Evolutionary conservation across 1,140 invertebrate species (phyloP).

Genomic region (Delia radicum): DNA sequence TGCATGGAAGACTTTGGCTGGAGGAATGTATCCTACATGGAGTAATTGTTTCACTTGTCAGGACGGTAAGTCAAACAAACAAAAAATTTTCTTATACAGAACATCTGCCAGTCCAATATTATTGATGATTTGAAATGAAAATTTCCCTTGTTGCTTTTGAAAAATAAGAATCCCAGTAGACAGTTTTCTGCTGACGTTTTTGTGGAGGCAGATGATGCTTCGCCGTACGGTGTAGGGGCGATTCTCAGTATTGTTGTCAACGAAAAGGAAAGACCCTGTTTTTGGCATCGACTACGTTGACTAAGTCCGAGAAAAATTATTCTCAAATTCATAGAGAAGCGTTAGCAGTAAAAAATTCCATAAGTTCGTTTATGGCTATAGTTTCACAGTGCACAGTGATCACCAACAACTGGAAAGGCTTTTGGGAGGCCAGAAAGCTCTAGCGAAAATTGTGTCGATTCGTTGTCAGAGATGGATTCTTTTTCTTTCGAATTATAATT

Average conservation of each 20-base stretch:
- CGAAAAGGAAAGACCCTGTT: background rate
- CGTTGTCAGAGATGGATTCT: slow-evolving; percentile 54
- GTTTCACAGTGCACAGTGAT: slow-evolving; percentile 27
- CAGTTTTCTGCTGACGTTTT: background rate
- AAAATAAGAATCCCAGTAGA: background rate
- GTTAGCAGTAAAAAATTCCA: slow-evolving; percentile 31
- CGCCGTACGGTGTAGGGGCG: slow-evolving; percentile 3
- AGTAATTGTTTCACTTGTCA: background rate
- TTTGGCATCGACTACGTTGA: slow-evolving; percentile 28
- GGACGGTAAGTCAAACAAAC: no score
- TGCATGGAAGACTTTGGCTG: background rate
- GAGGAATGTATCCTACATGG: background rate
- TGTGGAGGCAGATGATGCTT: background rate
- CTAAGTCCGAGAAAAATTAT: slow-evolving; percentile 32
- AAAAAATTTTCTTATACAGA: background rate
- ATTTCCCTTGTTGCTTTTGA: background rate
- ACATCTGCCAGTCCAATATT: background rate
- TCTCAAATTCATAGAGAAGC: slow-evolving; percentile 33
- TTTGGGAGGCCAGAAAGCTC: slow-evolving; percentile 31
- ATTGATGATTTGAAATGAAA: background rate
- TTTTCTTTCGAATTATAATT: slow-evolving; percentile 46
- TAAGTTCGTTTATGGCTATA: slow-evolving; percentile 27
- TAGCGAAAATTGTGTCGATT: slow-evolving; percentile 41
- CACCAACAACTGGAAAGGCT: slow-evolving; percentile 24
- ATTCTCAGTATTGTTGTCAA: background rate